These are phyloP conservation scores for Achatina immaculata DNA, from an alignment of 1,140 invertebrate species.

Conservation along the genomic window DNA sequence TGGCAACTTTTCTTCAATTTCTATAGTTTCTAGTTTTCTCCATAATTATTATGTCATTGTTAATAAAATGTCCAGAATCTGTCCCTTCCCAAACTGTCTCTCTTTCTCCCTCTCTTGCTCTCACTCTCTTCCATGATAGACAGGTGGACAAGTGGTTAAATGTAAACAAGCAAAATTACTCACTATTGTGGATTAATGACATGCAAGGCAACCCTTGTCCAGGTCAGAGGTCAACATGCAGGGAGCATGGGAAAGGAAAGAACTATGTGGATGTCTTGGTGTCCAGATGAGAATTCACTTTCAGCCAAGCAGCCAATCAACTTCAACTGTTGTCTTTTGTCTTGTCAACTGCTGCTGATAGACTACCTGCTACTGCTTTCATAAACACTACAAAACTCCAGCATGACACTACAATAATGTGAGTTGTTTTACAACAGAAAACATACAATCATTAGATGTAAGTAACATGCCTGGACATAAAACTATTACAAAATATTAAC, in stretches of 20 bases:
- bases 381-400: neutral
- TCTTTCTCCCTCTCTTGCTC: too few species aligned
- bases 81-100: too few species aligned
- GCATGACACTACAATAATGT: neutral
- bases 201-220: neutral
- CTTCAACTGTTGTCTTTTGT: neutral
- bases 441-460: neutral
- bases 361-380: neutral
- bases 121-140: too few species aligned
- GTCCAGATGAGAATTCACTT: neutral
- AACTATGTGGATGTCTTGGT: neutral
- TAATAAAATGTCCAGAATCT: too few species aligned
- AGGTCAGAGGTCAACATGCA: constrained; percentile 32
- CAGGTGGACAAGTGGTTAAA: neutral
- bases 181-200: constrained; percentile 9
- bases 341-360: neutral
- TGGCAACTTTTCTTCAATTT: too few species aligned
- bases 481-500: neutral
- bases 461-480: neutral
- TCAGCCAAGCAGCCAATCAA: neutral
- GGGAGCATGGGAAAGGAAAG: neutral
- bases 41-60: too few species aligned
- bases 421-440: neutral
- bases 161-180: constrained; percentile 8
- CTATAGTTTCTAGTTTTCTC: too few species aligned